Evolutionary conservation across 2,888 invertebrate species (phyloP).

Genomic region (Alcis repandata): DNA sequence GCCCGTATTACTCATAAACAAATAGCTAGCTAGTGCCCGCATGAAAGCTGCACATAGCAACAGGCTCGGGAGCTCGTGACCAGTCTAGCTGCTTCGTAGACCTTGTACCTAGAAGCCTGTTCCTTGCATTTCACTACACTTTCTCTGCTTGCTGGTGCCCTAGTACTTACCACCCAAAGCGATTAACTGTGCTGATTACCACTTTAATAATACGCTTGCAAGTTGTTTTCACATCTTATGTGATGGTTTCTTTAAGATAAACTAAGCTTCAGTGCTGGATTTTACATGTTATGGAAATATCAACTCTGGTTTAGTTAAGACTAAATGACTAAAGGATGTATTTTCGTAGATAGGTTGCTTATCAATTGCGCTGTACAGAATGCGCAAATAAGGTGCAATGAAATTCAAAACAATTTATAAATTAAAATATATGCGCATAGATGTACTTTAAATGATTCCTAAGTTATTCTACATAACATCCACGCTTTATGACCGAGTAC

Average conservation of each 20-base stretch:
- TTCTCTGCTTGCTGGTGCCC: conserved; percentile 59
- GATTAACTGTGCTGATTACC: conserved; percentile 50
- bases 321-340: too few relatives aligned
- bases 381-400: too few relatives aligned
- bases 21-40: conserved; percentile 9
- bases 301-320: too few relatives aligned
- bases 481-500: neutral
- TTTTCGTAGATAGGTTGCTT: too few relatives aligned
- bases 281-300: too few relatives aligned
- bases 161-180: conserved; percentile 41
- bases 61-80: conserved; percentile 62
- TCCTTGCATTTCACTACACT: conserved; percentile 64
- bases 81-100: conserved; percentile 53
- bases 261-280: neutral
- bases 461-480: neutral
- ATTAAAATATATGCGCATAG: neutral
- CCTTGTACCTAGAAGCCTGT: conserved; percentile 55
- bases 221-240: conserved; percentile 7
- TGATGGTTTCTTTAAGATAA: neutral
- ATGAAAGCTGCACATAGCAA: conserved; percentile 59
- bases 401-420: too few relatives aligned
- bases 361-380: too few relatives aligned
- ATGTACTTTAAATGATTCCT: neutral
- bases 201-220: conserved; percentile 30
- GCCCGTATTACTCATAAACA: neutral